A percentile compares a stretch with the other conserved stretches of the same genome.
Conservation (phyloP, 2,888 invertebrate genomes). For the Electrophaes corylata region DNA sequence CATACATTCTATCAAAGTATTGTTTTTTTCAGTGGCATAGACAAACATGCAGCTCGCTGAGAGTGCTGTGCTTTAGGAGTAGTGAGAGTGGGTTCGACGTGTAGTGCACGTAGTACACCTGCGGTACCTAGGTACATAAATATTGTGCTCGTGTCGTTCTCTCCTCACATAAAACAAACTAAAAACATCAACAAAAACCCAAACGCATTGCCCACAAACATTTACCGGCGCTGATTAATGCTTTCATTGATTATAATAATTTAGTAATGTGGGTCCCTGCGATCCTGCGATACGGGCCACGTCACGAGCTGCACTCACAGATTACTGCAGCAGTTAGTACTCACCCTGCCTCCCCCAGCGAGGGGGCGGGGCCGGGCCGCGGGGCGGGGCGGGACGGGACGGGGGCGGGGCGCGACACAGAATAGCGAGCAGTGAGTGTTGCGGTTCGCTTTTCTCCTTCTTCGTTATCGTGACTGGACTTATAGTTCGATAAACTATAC, state of each 20-base stretch:
- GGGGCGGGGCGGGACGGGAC: too few species aligned
- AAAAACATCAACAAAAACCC: conserved; percentile 15
- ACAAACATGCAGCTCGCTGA: too few species aligned
- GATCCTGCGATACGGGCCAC: conserved; percentile 15
- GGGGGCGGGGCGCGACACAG: conserved; percentile 27
- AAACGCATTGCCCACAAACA: conserved; percentile 18
- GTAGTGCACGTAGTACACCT: background rate
- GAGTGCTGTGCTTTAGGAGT: too few species aligned
- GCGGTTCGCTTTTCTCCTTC: conserved; percentile 33
- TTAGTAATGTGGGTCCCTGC: conserved; percentile 18
- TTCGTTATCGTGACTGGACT: conserved; percentile 28
- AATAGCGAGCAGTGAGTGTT: background rate
- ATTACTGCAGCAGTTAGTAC: conserved; percentile 6
- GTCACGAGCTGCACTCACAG: conserved; percentile 24
- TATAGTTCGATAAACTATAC: conserved; percentile 17
- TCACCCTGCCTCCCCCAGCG: background rate
- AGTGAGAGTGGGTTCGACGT: background rate
- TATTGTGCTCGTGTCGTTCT: conserved; percentile 11
- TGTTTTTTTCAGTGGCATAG: too few species aligned
- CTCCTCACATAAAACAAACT: conserved; percentile 14
- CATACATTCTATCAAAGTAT: too few species aligned
- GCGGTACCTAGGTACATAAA: conserved; percentile 4
- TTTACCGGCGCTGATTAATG: conserved; percentile 28
- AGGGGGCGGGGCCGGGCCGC: conserved; percentile 28
- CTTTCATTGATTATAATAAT: conserved; percentile 24